Evolutionary conservation across 1,140 invertebrate genomes (phyloP).

Genomic region (Sitobion miscanthi): DNA sequence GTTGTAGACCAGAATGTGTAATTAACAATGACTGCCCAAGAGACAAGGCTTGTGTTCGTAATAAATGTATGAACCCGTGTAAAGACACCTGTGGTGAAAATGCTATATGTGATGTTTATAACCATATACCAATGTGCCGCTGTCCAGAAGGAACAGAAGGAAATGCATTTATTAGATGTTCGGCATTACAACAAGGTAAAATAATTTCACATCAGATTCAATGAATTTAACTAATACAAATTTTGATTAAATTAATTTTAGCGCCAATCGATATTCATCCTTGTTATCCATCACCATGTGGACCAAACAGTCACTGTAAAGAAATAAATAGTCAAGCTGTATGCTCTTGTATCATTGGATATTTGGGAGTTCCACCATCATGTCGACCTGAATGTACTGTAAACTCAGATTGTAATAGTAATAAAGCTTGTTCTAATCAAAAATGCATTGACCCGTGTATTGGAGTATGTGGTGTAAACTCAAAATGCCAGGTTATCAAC

Average conservation of each 20-base stretch:
- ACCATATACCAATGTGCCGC: slow-evolving; percentile 76
- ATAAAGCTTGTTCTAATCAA: slow-evolving; percentile 70
- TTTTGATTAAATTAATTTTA: neutral
- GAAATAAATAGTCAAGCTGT: slow-evolving; percentile 72
- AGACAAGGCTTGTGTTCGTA: slow-evolving; percentile 73
- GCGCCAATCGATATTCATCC: slow-evolving; percentile 56
- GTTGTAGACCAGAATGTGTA: slow-evolving; percentile 72
- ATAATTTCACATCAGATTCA: neutral
- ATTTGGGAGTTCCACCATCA: slow-evolving; percentile 74
- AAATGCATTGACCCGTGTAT: slow-evolving; percentile 73
- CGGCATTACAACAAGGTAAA: slow-evolving; percentile 65
- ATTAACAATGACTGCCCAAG: slow-evolving; percentile 71
- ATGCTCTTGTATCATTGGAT: slow-evolving; percentile 74
- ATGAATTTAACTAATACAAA: neutral
- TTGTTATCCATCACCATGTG: slow-evolving; percentile 70
- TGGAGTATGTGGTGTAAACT: slow-evolving; percentile 73
- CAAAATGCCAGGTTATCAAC: slow-evolving; percentile 74
- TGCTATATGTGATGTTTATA: slow-evolving; percentile 73
- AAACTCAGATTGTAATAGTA: slow-evolving; percentile 71
- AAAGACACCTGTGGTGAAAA: slow-evolving; percentile 73
- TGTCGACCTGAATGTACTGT: slow-evolving; percentile 78
- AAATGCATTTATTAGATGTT: slow-evolving; percentile 74
- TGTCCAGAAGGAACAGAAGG: slow-evolving; percentile 73
- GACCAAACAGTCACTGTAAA: slow-evolving; percentile 75
- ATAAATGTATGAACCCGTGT: slow-evolving; percentile 81